phyloP scores from a whole-genome alignment of 2,888 invertebrate genomes.

The Hemithea aestivaria region DNA sequence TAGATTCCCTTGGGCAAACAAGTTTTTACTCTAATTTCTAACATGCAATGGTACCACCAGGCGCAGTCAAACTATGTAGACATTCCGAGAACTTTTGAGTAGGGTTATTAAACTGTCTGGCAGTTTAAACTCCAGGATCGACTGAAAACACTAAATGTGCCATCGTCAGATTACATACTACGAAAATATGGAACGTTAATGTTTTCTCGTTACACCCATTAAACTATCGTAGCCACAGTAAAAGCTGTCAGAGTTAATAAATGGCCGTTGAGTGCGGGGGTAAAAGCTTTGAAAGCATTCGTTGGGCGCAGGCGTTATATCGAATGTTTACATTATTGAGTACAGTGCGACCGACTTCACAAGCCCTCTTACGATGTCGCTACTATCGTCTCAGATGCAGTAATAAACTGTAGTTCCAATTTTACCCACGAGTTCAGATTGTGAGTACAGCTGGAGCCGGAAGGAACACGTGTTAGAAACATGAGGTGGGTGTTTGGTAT shows the following conservation, averaged over 20 bases:
- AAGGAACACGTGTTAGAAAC: constrained; percentile 14
- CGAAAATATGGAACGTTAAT: constrained; percentile 6
- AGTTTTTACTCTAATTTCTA: neutral
- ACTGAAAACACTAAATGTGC: no score
- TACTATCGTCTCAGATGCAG: no score
- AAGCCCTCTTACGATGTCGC: constrained; percentile 3
- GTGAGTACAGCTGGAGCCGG: constrained; percentile 11
- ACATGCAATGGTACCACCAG: constrained; percentile 11
- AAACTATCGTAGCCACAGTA: constrained; percentile 4
- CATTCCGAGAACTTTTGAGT: constrained; percentile 7
- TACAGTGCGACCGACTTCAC: constrained; percentile 7
- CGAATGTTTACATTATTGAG: constrained; percentile 32
- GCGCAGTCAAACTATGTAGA: constrained; percentile 9
- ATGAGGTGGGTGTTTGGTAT: neutral
- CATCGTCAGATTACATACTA: no score
- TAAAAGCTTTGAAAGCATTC: constrained; percentile 22
- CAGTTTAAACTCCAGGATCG: neutral
- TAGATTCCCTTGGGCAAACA: no score
- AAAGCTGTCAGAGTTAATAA: constrained; percentile 25
- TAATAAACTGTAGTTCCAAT: no score
- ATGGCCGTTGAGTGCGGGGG: constrained; percentile 18
- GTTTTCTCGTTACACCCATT: constrained; percentile 11
- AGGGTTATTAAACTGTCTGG: constrained; percentile 5
- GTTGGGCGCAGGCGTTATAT: constrained; percentile 16
- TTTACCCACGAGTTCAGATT: no score